phyloP scores from a whole-genome alignment of 1,140 invertebrate species.

The Papilio polytes region DNA sequence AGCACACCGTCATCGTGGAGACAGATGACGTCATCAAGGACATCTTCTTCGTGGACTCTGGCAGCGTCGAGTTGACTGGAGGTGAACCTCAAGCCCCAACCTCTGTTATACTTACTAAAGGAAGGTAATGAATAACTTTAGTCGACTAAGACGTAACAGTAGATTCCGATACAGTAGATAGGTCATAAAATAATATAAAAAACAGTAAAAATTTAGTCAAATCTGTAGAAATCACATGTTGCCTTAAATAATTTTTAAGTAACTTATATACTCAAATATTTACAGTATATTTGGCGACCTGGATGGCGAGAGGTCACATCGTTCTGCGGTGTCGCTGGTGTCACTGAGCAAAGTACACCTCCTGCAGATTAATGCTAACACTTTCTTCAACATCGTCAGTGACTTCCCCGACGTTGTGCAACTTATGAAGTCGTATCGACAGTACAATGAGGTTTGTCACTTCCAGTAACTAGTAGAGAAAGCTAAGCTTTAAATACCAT shows the following conservation, averaged over 20 bases:
- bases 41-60: conserved; percentile 66
- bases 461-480: not conserved
- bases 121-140: conserved; percentile 56
- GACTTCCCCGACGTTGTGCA: conserved; percentile 59
- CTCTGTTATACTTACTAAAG: conserved; percentile 49
- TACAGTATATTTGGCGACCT: conserved; percentile 70
- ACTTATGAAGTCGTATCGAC: conserved; percentile 50
- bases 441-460: conserved; percentile 52
- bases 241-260: no score
- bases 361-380: conserved; percentile 56
- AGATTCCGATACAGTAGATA: not conserved
- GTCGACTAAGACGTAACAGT: not conserved
- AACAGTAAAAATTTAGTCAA: no score
- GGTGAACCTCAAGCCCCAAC: conserved; percentile 26
- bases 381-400: conserved; percentile 58
- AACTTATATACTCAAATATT: not conserved
- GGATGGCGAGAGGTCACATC: conserved; percentile 45
- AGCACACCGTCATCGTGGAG: conserved; percentile 57
- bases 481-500: no score
- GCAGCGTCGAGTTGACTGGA: conserved; percentile 52
- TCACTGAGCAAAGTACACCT: conserved; percentile 57
- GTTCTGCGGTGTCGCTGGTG: conserved; percentile 49
- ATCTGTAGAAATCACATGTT: no score
- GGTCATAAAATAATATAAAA: not conserved
- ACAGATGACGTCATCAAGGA: conserved; percentile 61